Percentiles rank a stretch among this genome's conserved stretches.
These are phyloP conservation scores for Dolichomitus sp. DNA, from an alignment of 2,888 invertebrate species.

Conservation along the genomic window DNA sequence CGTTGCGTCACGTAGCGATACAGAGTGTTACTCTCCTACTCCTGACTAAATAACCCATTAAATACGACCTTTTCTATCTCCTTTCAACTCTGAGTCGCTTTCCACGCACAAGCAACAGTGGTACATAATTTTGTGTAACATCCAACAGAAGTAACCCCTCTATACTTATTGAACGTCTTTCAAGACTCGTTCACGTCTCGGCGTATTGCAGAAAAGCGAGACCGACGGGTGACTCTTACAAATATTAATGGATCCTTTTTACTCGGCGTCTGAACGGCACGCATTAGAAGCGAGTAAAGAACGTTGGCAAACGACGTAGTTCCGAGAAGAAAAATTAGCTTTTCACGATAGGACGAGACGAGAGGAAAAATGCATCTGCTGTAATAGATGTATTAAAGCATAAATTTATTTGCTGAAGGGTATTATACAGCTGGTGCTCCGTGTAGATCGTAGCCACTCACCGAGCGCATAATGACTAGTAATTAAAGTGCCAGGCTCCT, in stretches of 20 bases:
- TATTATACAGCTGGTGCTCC: slow-evolving; percentile 11
- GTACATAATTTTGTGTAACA: not conserved
- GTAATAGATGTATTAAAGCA: slow-evolving; percentile 15
- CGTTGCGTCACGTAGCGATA: slow-evolving; percentile 8
- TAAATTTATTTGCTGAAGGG: slow-evolving; percentile 22
- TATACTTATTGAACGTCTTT: slow-evolving; percentile 37
- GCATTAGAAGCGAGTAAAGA: slow-evolving; percentile 10
- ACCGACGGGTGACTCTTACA: slow-evolving; percentile 43
- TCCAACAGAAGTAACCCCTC: slow-evolving; percentile 7
- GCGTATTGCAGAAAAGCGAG: slow-evolving; percentile 49
- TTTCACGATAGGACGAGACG: slow-evolving; percentile 21
- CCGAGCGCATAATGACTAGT: slow-evolving; percentile 14
- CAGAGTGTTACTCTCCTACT: slow-evolving; percentile 18
- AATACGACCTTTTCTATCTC: slow-evolving; percentile 20
- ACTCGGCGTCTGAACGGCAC: not conserved
- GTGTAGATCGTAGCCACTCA: slow-evolving; percentile 8
- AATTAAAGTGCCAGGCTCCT: slow-evolving; percentile 10
- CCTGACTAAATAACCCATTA: slow-evolving; percentile 34
- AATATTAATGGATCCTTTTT: slow-evolving; percentile 59
- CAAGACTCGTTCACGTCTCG: slow-evolving; percentile 44
- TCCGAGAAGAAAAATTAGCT: slow-evolving; percentile 47
- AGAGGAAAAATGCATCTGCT: slow-evolving; percentile 12
- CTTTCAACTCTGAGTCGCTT: slow-evolving; percentile 4
- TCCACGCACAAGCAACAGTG: not conserved
- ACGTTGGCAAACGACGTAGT: slow-evolving; percentile 11